These are phyloP conservation scores for Brachyalestes nurse DNA, from an alignment of 2,797 vertebrate genomes.

Conservation along the genomic window DNA sequence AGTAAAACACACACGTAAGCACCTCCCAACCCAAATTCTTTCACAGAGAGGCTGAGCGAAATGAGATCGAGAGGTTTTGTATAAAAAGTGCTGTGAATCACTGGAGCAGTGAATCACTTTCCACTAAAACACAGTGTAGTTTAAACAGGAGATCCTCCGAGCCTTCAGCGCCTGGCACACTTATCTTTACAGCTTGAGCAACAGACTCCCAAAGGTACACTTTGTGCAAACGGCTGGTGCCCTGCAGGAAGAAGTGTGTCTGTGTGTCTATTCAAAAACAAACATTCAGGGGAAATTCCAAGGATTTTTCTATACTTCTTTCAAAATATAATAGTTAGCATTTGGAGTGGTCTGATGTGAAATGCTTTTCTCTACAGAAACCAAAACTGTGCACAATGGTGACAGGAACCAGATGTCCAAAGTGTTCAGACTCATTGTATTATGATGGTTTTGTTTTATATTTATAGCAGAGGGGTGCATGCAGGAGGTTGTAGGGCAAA, in stretches of 20 bases:
- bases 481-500: background rate
- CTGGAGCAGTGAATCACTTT: background rate
- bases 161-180: background rate
- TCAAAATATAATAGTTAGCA: background rate
- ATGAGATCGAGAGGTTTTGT: background rate
- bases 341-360: background rate
- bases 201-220: background rate
- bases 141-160: background rate
- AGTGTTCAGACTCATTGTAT: no score
- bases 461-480: background rate
- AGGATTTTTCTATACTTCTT: background rate
- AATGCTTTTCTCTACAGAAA: background rate
- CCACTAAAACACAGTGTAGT: background rate
- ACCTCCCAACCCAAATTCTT: background rate
- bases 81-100: background rate
- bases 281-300: background rate
- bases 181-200: slow-evolving; percentile 18
- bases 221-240: background rate
- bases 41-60: background rate
- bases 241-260: background rate
- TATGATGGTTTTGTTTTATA: background rate
- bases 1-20: background rate
- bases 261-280: background rate
- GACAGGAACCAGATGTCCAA: background rate
- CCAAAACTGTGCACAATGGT: background rate